phyloP scores from a whole-genome alignment of 2,888 invertebrate genomes.

The Eudasyphora cyanicolor region DNA sequence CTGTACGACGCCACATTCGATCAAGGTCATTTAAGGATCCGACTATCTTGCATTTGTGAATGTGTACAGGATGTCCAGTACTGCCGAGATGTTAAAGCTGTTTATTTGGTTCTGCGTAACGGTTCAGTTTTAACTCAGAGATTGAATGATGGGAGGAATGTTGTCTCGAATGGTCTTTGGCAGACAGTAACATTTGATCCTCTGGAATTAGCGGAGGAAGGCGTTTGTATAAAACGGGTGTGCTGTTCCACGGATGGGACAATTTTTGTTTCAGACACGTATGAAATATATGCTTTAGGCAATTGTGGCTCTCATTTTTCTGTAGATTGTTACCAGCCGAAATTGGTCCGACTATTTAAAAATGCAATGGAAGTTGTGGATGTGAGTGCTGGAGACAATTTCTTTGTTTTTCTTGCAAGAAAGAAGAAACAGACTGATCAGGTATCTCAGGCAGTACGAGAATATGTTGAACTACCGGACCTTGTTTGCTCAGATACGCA shows the following conservation, averaged over 20 bases:
- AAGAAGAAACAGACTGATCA: slow-evolving; percentile 37
- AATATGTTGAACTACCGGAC: slow-evolving; percentile 53
- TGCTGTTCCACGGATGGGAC: slow-evolving; percentile 77
- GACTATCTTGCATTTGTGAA: slow-evolving; percentile 68
- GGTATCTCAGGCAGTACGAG: neutral
- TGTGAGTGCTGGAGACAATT: slow-evolving; percentile 88
- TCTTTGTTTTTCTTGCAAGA: slow-evolving; percentile 84
- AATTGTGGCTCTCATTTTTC: slow-evolving; percentile 78
- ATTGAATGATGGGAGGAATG: slow-evolving; percentile 13
- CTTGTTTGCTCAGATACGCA: slow-evolving; percentile 46
- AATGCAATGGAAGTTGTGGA: slow-evolving; percentile 83
- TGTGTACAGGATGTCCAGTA: slow-evolving; percentile 73
- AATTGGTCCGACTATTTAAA: slow-evolving; percentile 75
- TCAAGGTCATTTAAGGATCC: slow-evolving; percentile 57
- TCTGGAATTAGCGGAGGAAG: slow-evolving; percentile 75
- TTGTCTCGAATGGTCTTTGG: slow-evolving; percentile 70
- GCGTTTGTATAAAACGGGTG: slow-evolving; percentile 73
- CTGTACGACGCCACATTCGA: slow-evolving; percentile 55
- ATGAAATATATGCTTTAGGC: slow-evolving; percentile 77
- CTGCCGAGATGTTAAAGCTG: slow-evolving; percentile 68
- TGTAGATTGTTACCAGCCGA: slow-evolving; percentile 76
- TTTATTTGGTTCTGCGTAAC: slow-evolving; percentile 71
- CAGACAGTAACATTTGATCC: slow-evolving; percentile 76
- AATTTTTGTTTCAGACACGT: slow-evolving; percentile 74
- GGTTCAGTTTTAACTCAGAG: slow-evolving; percentile 65